Conservation (phyloP, 2,113 vertebrate species). For the Lepus timidus region DNA sequence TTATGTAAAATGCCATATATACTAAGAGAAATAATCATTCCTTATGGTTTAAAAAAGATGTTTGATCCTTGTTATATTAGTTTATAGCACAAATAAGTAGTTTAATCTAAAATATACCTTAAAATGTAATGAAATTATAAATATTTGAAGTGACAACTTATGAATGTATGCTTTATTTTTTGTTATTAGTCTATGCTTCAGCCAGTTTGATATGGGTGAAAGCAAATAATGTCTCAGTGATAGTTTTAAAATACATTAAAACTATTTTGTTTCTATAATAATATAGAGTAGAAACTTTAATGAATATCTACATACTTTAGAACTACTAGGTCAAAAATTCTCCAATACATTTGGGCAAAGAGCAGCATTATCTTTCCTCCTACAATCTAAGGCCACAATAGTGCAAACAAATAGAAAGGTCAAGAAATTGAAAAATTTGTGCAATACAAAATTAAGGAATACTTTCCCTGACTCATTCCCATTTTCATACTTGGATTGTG, state of each 20-base stretch:
- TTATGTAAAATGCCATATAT: background rate
- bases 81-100: background rate
- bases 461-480: background rate
- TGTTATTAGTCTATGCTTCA: background rate
- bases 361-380: background rate
- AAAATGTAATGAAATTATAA: background rate
- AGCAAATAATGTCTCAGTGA: background rate
- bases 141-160: background rate
- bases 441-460: background rate
- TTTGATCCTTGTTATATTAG: slow-evolving; percentile 1
- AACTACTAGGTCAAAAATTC: background rate
- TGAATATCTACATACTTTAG: slow-evolving; percentile 12
- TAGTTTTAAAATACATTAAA: slow-evolving; percentile 32
- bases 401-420: slow-evolving; percentile 58
- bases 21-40: background rate
- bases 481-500: slow-evolving; percentile 54
- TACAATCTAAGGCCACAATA: background rate
- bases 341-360: slow-evolving; percentile 2
- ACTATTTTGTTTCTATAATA: slow-evolving; percentile 1
- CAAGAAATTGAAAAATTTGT: slow-evolving; percentile 38
- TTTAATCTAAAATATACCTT: slow-evolving; percentile 42
- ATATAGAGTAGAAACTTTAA: background rate
- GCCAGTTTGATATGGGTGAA: slow-evolving; percentile 23
- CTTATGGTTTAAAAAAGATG: background rate
- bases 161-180: background rate